A percentile compares a stretch with the other conserved stretches of the same genome.
phyloP scores from a whole-genome alignment of 92 coral and sea anemone genomes.

The Actinernus sp. region DNA sequence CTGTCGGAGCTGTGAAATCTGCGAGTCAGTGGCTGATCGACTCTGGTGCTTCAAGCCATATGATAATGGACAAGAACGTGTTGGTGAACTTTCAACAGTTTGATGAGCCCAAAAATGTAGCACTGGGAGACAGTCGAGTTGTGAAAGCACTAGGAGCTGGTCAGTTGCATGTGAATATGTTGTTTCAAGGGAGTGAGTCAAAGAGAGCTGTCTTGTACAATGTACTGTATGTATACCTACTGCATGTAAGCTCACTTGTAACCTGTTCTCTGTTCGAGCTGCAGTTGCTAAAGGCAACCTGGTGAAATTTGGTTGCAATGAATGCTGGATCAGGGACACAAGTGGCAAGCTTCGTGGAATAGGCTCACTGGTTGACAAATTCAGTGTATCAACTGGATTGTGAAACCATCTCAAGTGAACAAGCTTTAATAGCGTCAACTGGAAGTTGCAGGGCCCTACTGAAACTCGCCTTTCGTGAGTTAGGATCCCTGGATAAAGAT shows the following conservation, averaged over 20 bases:
- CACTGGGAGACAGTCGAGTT: constrained; percentile 61
- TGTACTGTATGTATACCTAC: constrained; percentile 47
- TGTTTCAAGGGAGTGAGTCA: constrained; percentile 29
- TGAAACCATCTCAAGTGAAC: too few species aligned
- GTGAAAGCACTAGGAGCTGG: constrained; percentile 69
- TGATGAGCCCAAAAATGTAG: constrained; percentile 42
- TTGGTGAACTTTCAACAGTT: constrained; percentile 34
- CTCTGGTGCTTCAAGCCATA: constrained; percentile 63
- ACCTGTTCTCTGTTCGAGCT: constrained; percentile 36
- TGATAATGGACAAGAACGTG: constrained; percentile 49
- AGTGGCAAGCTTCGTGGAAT: constrained; percentile 52
- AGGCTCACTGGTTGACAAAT: constrained; percentile 51
- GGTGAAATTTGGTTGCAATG: constrained; percentile 53
- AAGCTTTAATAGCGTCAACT: too few species aligned
- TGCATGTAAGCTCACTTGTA: constrained; percentile 59
- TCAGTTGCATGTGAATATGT: constrained; percentile 47
- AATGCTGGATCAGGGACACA: constrained; percentile 59
- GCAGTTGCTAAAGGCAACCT: constrained; percentile 60
- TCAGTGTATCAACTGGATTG: constrained; percentile 1
- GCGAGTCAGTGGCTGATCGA: constrained; percentile 49
- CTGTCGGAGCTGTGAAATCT: too few species aligned
- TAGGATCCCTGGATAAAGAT: too few species aligned
- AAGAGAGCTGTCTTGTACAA: constrained; percentile 55
- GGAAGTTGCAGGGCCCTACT: too few species aligned
- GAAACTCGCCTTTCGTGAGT: too few species aligned